Evolutionary conservation across 2,888 invertebrate species (phyloP).

Genomic region (Diplolepis rosae): DNA sequence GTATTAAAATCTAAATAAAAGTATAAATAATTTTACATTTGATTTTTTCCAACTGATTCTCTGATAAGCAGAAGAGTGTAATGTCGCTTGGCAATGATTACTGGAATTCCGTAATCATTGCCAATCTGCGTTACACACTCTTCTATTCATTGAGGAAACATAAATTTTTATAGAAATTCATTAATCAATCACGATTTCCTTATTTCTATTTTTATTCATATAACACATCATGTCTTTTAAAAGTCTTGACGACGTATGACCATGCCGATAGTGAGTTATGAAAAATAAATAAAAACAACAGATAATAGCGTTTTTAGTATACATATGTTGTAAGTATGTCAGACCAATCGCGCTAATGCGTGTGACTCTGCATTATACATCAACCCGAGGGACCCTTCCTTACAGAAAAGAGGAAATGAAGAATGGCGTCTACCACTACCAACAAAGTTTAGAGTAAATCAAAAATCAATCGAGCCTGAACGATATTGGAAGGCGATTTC

Average conservation of each 20-base stretch:
- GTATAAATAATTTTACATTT: too few relatives aligned
- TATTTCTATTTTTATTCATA: too few relatives aligned
- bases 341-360: slow-evolving; percentile 63
- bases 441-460: slow-evolving; percentile 47
- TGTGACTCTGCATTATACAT: slow-evolving; percentile 57
- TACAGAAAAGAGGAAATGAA: slow-evolving; percentile 31
- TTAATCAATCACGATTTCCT: too few relatives aligned
- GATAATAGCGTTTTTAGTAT: slow-evolving; percentile 30
- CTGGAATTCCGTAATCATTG: too few relatives aligned
- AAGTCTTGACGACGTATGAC: not conserved
- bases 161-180: too few relatives aligned
- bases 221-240: slow-evolving; percentile 8
- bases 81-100: too few relatives aligned
- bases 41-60: too few relatives aligned
- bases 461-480: slow-evolving; percentile 40
- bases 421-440: slow-evolving; percentile 35
- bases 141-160: too few relatives aligned
- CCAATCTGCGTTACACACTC: too few relatives aligned
- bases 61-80: too few relatives aligned
- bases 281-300: slow-evolving; percentile 48
- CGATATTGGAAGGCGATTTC: slow-evolving; percentile 14
- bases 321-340: slow-evolving; percentile 40
- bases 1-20: too few relatives aligned
- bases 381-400: slow-evolving; percentile 45
- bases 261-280: slow-evolving; percentile 37